Percentiles rank a stretch among this genome's conserved stretches.
Conservation (phyloP, 2,797 vertebrate genomes). For the Mus spretus region DNA sequence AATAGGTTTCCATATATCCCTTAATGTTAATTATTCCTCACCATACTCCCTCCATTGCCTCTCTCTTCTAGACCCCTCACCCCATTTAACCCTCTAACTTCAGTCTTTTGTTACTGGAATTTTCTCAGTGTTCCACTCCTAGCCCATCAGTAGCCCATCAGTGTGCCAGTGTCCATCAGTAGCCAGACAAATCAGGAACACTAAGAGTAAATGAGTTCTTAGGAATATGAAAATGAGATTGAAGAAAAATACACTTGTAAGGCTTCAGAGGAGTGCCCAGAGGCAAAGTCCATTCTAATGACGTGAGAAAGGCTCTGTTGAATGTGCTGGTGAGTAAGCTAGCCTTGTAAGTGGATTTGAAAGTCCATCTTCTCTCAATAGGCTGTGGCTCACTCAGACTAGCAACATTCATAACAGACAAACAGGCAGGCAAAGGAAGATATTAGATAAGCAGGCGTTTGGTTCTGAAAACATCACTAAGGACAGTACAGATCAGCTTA, state of each 20-base stretch:
- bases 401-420: slow-evolving; percentile 37
- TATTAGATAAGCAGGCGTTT: background rate
- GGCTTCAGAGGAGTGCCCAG: slow-evolving; percentile 11
- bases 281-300: background rate
- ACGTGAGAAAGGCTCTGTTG: background rate
- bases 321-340: background rate
- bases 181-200: slow-evolving; percentile 27
- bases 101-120: background rate
- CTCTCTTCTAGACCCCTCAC: no score
- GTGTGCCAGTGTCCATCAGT: background rate
- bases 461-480: background rate
- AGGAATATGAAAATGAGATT: slow-evolving; percentile 23
- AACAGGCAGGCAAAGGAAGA: background rate
- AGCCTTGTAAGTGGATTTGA: background rate
- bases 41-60: no score
- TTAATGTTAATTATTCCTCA: background rate
- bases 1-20: background rate
- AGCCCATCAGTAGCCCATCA: background rate
- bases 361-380: background rate
- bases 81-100: background rate
- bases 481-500: background rate
- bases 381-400: background rate
- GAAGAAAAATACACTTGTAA: background rate
- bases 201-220: slow-evolving; percentile 31
- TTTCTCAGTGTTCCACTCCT: background rate